Base-by-base conservation (phyloP, 2,888 invertebrate genomes). In the Trimorus sp. region DNA sequence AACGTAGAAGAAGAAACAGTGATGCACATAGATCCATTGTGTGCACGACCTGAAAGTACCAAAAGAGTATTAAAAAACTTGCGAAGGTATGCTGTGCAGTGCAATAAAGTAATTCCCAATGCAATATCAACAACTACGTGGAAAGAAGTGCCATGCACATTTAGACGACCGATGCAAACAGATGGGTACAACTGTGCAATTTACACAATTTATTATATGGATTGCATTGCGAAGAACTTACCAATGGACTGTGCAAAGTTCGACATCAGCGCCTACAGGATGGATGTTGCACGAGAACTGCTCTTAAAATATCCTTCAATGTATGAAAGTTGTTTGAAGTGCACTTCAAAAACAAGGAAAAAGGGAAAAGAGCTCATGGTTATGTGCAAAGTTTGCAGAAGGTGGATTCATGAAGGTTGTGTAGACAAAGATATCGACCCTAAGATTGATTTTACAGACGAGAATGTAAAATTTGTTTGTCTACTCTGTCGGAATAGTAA, bases 151-250 rank as follows among this genome's bases (percentile, higher is more conserved):
- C 49, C n/a, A 5, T 14, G n/a, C 11, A 38, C 5, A 38, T 38
- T 38, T 7, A 5, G 38, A 38, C 38, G 38, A 7, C 38, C 38
- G 16, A 63, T 63, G 63, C 63, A 63, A 49, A n/a, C 5, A 0
- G 49, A 63, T 14, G 37, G 15, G 3, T 36, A 14, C 12, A 63
- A 63, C 11, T 63, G 63, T 49, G 63, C 49, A 37, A 49, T 63
- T 11, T 49, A 6, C 8, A 37, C 14, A 4, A 49, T 49, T 0
- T 63, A 49, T 49, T 63, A 49, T 37, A 63, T 63, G 49, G 63
- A 63, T 11, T 63, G 63, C 12, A 63, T 63, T 8, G 63, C 36
- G 1, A 63, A 49, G 9, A 49, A 49, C 14, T 7, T 14, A 12
- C 14, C 36, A 8, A n/a, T 63, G 9, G 11, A 14, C 0, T n/a